phyloP scores from a whole-genome alignment of 1,140 invertebrate genomes.

The Drosophila albomicans region DNA sequence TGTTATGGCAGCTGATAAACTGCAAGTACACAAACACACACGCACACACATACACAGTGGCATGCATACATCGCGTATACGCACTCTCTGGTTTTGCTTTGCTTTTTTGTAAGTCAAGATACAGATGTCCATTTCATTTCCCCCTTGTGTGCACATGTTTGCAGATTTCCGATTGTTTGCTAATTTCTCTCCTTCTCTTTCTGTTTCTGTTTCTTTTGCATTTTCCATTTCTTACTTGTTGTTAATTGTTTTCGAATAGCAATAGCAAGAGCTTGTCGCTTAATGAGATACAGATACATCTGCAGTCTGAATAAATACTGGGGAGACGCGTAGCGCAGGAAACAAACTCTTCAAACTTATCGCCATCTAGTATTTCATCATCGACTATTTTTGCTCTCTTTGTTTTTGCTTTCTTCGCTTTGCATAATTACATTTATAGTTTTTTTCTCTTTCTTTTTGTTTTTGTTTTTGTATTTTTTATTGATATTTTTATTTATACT shows the following conservation, averaged over 20 bases:
- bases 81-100: not conserved
- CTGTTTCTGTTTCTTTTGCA: not conserved
- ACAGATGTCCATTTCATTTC: slow-evolving; percentile 8
- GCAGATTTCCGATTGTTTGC: slow-evolving; percentile 25
- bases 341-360: not conserved
- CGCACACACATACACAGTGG: not conserved
- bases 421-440: too few species aligned
- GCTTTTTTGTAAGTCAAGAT: not conserved
- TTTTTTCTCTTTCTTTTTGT: too few species aligned
- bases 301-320: not conserved
- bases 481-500: too few species aligned
- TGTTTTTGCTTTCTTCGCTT: too few species aligned
- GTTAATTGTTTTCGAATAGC: slow-evolving; percentile 10
- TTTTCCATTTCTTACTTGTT: not conserved
- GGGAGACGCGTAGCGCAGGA: not conserved
- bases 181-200: slow-evolving; percentile 10
- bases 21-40: slow-evolving; percentile 12
- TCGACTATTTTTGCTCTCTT: too few species aligned
- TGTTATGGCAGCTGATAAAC: slow-evolving; percentile 64
- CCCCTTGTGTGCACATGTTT: slow-evolving; percentile 3
- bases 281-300: slow-evolving; percentile 21
- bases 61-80: slow-evolving; percentile 4
- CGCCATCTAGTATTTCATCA: too few species aligned
- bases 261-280: slow-evolving; percentile 9
- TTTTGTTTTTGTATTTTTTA: too few species aligned